These are phyloP conservation scores for Nycticebus coucang DNA, from an alignment of 2,113 vertebrate species.

Conservation along the genomic window DNA sequence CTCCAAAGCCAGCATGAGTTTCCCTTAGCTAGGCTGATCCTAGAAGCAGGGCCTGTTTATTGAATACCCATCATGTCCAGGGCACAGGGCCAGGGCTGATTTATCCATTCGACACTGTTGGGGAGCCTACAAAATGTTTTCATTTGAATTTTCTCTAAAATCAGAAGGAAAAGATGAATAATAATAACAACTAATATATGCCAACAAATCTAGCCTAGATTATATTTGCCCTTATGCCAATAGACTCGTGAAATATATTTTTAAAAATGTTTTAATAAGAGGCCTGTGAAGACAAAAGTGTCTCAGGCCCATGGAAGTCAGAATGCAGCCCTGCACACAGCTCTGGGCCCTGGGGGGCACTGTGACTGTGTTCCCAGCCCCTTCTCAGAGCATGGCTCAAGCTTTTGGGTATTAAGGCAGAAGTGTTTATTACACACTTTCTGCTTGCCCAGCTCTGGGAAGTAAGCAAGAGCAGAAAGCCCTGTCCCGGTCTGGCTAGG, in stretches of 20 bases:
- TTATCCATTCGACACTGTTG: not conserved
- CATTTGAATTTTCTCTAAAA: constrained; percentile 39
- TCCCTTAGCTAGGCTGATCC: not conserved
- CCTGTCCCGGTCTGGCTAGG: not conserved
- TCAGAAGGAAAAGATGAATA: not conserved
- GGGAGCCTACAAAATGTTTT: not conserved
- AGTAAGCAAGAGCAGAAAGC: not conserved
- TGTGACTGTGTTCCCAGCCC: not conserved
- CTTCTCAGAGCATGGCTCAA: not conserved
- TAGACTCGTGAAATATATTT: not conserved
- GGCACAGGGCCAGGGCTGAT: not conserved
- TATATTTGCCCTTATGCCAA: not conserved
- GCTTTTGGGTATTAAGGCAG: not conserved
- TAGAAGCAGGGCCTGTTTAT: not conserved
- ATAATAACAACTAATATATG: not conserved
- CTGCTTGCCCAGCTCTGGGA: not conserved
- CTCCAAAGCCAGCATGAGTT: not conserved
- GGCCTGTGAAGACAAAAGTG: not conserved
- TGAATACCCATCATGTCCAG: not conserved
- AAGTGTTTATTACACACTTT: not conserved
- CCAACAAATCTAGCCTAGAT: not conserved
- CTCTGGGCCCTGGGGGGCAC: not conserved
- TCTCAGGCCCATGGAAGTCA: not conserved
- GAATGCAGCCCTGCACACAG: not conserved
- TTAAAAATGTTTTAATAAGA: no score